These are phyloP conservation scores for Chrysotoxum bicinctum DNA, from an alignment of 2,888 invertebrate species.

Conservation along the genomic window DNA sequence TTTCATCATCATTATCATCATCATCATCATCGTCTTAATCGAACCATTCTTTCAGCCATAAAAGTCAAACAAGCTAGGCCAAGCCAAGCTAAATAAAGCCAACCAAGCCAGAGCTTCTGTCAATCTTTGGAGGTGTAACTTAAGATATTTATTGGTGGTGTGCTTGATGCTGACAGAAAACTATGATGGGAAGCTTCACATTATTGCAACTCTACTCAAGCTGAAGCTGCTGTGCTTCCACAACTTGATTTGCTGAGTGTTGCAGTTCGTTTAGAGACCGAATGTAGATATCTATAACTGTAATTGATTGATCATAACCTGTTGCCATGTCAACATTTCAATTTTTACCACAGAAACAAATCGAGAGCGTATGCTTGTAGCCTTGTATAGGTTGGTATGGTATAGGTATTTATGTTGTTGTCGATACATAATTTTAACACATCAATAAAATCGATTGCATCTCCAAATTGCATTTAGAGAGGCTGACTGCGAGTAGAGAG, in stretches of 20 bases:
- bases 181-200: conserved; percentile 38
- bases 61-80: background rate
- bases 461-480: too few species aligned
- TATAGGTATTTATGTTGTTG: too few species aligned
- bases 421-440: too few species aligned
- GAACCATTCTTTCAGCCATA: conserved; percentile 22
- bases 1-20: conserved; percentile 14
- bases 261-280: background rate
- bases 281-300: conserved; percentile 35
- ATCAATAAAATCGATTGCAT: too few species aligned
- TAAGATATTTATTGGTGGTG: conserved; percentile 32
- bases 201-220: conserved; percentile 18
- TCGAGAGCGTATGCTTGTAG: background rate
- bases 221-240: conserved; percentile 24
- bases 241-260: conserved; percentile 23
- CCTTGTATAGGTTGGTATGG: too few species aligned
- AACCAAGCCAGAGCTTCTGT: conserved; percentile 48
- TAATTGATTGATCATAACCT: conserved; percentile 71
- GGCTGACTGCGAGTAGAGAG: too few species aligned
- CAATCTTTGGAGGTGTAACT: conserved; percentile 57
- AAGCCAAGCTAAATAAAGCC: background rate
- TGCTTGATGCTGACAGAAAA: conserved; percentile 38
- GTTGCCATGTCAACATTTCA: conserved; percentile 65
- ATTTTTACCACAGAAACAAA: conserved; percentile 60
- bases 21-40: background rate